Evolutionary conservation across 2,888 invertebrate genomes (phyloP).

Genomic region (Ferrisia virgata): DNA sequence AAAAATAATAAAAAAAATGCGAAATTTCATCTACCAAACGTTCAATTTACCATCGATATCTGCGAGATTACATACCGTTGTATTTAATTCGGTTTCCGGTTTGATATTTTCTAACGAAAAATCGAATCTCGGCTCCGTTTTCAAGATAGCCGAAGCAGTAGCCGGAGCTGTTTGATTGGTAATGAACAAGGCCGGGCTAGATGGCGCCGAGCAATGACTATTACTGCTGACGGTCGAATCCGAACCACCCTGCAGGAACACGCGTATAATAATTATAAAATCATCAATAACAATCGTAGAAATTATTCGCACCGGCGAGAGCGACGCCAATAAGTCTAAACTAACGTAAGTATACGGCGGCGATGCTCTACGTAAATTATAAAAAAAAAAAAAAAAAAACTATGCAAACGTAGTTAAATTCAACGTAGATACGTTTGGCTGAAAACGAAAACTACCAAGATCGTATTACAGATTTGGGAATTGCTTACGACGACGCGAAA

Average conservation of each 20-base stretch:
- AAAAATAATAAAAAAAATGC: background rate
- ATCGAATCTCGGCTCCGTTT: slow-evolving; percentile 45
- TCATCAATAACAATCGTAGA: too few species aligned
- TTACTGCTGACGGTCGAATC: slow-evolving; percentile 94
- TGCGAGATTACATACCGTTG: background rate
- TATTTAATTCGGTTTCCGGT: slow-evolving; percentile 20
- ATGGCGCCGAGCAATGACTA: slow-evolving; percentile 87
- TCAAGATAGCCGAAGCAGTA: slow-evolving; percentile 38
- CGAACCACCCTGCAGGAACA: slow-evolving; percentile 61
- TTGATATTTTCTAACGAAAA: slow-evolving; percentile 42
- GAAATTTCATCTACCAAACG: background rate
- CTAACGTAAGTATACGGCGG: too few species aligned
- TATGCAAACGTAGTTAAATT: background rate
- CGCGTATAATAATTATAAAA: background rate
- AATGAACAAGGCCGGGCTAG: slow-evolving; percentile 76
- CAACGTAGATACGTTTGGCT: too few species aligned
- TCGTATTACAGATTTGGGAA: too few species aligned
- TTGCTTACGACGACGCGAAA: background rate
- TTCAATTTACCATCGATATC: background rate
- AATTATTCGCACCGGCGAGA: too few species aligned
- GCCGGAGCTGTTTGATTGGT: slow-evolving; percentile 51
- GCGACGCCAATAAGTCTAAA: too few species aligned
- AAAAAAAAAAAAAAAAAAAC: too few species aligned
- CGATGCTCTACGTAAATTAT: background rate
- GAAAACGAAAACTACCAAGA: too few species aligned